Conservation (phyloP, 1,140 invertebrate species). For the Scaptomyza hsui region DNA sequence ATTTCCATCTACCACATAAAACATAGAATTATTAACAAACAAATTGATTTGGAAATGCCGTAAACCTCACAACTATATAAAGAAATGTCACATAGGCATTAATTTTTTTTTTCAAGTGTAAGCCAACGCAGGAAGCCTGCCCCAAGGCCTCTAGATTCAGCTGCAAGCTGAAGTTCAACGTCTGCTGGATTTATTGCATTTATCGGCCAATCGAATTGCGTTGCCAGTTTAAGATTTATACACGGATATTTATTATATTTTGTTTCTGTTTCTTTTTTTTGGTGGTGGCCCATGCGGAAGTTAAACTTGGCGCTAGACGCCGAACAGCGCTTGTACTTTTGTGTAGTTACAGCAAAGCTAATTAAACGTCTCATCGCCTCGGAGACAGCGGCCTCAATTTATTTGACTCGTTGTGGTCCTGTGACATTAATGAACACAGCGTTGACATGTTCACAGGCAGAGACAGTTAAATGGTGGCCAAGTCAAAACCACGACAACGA, state of each 20-base stretch:
- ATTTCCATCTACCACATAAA: no score
- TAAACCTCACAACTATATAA: no score
- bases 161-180: slow-evolving; percentile 29
- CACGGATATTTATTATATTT: slow-evolving; percentile 40
- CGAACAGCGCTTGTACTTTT: background rate
- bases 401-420: slow-evolving; percentile 66
- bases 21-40: no score
- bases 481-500: slow-evolving; percentile 58
- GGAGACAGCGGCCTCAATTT: slow-evolving; percentile 56
- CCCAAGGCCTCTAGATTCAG: slow-evolving; percentile 25
- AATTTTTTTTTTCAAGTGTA: background rate
- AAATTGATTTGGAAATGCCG: no score
- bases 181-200: slow-evolving; percentile 71
- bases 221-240: slow-evolving; percentile 72
- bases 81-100: no score
- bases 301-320: slow-evolving; percentile 6
- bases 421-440: slow-evolving; percentile 76
- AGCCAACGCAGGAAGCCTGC: slow-evolving; percentile 26
- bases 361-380: slow-evolving; percentile 61
- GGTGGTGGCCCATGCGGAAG: slow-evolving; percentile 58
- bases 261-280: background rate
- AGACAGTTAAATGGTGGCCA: slow-evolving; percentile 1
- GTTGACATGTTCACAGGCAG: slow-evolving; percentile 63
- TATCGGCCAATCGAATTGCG: slow-evolving; percentile 76
- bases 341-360: slow-evolving; percentile 33